Base-by-base conservation (phyloP, 2,888 invertebrate species). In the Prosopocoilus inquinatus region DNA sequence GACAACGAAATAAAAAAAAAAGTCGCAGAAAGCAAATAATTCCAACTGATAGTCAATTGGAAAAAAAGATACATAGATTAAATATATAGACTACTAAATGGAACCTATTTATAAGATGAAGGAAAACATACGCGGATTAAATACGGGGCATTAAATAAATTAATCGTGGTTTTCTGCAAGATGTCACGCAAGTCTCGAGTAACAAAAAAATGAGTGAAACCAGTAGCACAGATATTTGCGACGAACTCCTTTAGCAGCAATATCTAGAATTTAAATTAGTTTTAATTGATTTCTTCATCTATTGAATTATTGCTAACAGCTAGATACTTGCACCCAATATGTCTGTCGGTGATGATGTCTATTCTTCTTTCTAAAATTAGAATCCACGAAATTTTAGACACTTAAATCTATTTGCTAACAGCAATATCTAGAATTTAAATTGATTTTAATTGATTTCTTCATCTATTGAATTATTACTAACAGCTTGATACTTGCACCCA, bases 271-370 rank as follows among this genome's bases (percentile, higher is more conserved):
- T 67, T 67, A 69, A 68, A 69, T 66, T 66, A 64, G 63, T 61
- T 64, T 60, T 68, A 69, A 69, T 69, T 69, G 69, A 69, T 69
- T 69, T 68, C 61, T 67, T 69, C 69, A 69, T 69, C 69, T 64
- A 61, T 65, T 68, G 68, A 69, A 69, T 69, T 69, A 68, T 69
- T 69, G 64, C 59, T 59, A 64, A 62, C 64, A 65, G 62, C 67
- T 66, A 67, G 62, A 63, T 64, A 64, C 62, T 63, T 59, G 65
- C 61, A 62, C 5, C 58, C 44, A 44, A 11, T 15, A 15, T 4
- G 20, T 1, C 8, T 15, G 15, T 63, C 61, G 57, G 50, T 51
- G 64, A 64, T 66, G 61, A 64, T 66, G 61, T 64, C 66, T 61
- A 58, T 45, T 43, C 32, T 2, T 9, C 16, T 13, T 41, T 12